A percentile compares a stretch with the other conserved stretches of the same genome.
phyloP scores from a whole-genome alignment of 2,888 invertebrate species.

The Pseudolycoriella hygida region DNA sequence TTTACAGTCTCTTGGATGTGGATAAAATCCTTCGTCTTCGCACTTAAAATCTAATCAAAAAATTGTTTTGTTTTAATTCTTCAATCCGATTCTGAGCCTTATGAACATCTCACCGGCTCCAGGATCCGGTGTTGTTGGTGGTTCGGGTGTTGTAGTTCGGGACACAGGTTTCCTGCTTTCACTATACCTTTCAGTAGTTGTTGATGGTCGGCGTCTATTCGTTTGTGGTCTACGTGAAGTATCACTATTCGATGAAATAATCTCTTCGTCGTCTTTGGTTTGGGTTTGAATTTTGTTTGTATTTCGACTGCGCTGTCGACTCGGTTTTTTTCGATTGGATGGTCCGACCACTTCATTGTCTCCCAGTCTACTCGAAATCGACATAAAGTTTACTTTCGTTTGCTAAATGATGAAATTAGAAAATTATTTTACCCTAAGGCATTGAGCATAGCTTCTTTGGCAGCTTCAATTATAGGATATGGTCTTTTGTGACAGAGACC shows the following conservation, averaged over 20 bases:
- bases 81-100: constrained; percentile 45
- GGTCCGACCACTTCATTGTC: constrained; percentile 25
- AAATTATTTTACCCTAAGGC: constrained; percentile 38
- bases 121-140: constrained; percentile 77
- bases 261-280: constrained; percentile 9
- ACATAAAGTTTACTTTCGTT: constrained; percentile 1
- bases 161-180: constrained; percentile 20
- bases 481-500: constrained; percentile 75
- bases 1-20: constrained; percentile 81
- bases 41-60: constrained; percentile 88
- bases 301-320: constrained; percentile 20
- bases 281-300: constrained; percentile 17
- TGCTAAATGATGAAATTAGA: not conserved
- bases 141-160: constrained; percentile 36
- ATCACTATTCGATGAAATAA: not conserved
- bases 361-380: not conserved
- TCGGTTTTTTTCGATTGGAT: constrained; percentile 19
- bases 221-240: constrained; percentile 12
- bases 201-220: constrained; percentile 14
- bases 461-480: constrained; percentile 82
- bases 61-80: constrained; percentile 85
- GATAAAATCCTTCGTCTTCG: constrained; percentile 82
- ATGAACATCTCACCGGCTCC: constrained; percentile 44
- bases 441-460: constrained; percentile 58
- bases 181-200: constrained; percentile 21